Percentiles rank a stretch among this genome's conserved stretches.
Conservation (phyloP, 2,113 vertebrate genomes). For the Catharus bicknelli region DNA sequence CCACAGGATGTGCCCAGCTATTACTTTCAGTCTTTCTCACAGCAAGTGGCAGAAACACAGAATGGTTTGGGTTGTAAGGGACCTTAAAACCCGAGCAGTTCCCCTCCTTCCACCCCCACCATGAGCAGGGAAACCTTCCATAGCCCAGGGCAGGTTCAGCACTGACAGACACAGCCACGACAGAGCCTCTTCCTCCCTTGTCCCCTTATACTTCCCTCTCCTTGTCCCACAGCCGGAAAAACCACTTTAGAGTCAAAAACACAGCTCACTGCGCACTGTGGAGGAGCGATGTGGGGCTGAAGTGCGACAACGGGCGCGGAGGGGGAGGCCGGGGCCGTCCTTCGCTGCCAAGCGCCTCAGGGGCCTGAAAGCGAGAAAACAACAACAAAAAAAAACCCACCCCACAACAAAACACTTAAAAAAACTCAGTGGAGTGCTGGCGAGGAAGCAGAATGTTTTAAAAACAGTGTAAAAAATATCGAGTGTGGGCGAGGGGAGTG, state of each 20-base stretch:
- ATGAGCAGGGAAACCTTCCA: not conserved
- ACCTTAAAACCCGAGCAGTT: not conserved
- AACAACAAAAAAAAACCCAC: not conserved
- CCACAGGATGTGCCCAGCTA: not conserved
- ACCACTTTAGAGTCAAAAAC: not conserved
- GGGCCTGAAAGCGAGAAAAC: not conserved
- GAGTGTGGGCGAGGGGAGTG: not conserved
- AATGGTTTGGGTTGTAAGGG: not conserved
- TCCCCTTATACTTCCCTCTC: not conserved
- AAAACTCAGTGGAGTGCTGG: not conserved
- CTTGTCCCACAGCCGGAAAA: not conserved
- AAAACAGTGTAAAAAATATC: not conserved
- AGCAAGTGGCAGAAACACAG: not conserved
- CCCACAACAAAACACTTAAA: not conserved
- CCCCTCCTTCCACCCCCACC: not conserved
- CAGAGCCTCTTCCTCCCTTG: not conserved
- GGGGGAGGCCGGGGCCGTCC: not conserved
- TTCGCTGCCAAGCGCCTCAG: not conserved
- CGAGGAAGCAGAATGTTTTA: not conserved
- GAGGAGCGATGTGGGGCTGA: not conserved
- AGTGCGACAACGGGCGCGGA: not conserved
- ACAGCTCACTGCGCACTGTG: not conserved
- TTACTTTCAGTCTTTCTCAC: conserved; percentile 1
- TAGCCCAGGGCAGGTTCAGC: not conserved
- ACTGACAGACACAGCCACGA: not conserved